These are phyloP conservation scores for Brenthis hecate DNA, from an alignment of 2,888 invertebrate genomes.

Conservation along the genomic window DNA sequence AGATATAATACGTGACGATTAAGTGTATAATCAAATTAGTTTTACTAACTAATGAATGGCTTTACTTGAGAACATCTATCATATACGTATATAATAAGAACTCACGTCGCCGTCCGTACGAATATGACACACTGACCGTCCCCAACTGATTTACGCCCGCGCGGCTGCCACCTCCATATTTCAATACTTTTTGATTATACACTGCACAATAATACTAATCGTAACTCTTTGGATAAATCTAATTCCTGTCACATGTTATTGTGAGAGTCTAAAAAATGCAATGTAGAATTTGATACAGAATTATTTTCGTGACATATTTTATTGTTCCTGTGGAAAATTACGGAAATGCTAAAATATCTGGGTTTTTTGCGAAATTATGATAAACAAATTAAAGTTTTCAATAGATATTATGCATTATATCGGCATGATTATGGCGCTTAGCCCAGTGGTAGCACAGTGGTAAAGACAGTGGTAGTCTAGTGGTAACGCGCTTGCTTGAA, in stretches of 20 bases:
- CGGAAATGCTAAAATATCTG: too few species aligned
- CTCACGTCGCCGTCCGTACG: conserved; percentile 27
- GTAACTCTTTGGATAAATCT: conserved; percentile 17
- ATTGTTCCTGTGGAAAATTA: too few species aligned
- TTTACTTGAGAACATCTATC: background rate
- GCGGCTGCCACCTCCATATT: conserved; percentile 37
- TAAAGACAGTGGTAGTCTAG: too few species aligned
- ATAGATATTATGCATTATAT: too few species aligned
- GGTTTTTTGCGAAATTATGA: too few species aligned
- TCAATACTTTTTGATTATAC: conserved; percentile 37
- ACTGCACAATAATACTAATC: conserved; percentile 24
- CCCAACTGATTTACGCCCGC: conserved; percentile 40
- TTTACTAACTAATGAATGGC: background rate
- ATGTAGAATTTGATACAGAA: conserved; percentile 26
- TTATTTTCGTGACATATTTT: too few species aligned
- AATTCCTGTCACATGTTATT: conserved; percentile 1
- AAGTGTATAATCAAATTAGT: background rate
- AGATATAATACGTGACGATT: too few species aligned
- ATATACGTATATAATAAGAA: conserved; percentile 1
- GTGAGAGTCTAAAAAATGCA: conserved; percentile 10
- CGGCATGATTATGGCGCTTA: too few species aligned
- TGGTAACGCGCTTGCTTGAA: too few species aligned
- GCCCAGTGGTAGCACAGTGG: too few species aligned
- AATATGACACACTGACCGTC: conserved; percentile 40
- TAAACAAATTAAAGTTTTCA: too few species aligned